phyloP scores from a whole-genome alignment of 2,113 vertebrate genomes.

The Formicarius rufipectus region DNA sequence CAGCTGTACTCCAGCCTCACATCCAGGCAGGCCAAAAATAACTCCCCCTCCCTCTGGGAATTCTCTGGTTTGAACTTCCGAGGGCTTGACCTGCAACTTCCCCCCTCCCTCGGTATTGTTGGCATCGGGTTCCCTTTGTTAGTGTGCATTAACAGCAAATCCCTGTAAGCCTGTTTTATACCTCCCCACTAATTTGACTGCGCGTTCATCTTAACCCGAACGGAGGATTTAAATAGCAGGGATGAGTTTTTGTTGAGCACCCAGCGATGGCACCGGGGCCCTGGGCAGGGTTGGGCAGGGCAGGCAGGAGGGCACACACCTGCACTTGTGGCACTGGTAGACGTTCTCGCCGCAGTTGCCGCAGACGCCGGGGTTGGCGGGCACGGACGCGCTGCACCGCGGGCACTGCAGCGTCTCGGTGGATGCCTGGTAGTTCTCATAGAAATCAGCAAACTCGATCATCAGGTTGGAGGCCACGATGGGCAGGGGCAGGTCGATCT shows the following conservation, averaged over 20 bases:
- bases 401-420: slow-evolving; percentile 97
- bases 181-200: slow-evolving; percentile 48
- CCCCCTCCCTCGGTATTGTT: background rate
- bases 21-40: background rate
- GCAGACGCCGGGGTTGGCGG: slow-evolving; percentile 95
- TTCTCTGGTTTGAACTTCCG: background rate
- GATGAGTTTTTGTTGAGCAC: background rate
- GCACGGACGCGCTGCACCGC: slow-evolving; percentile 95
- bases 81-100: background rate
- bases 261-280: background rate
- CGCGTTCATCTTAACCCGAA: background rate
- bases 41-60: background rate
- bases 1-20: background rate
- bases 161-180: slow-evolving; percentile 68
- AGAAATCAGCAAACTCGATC: slow-evolving; percentile 98
- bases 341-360: slow-evolving; percentile 88
- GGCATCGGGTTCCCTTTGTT: background rate
- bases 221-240: background rate
- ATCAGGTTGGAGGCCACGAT: slow-evolving; percentile 98
- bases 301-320: slow-evolving; percentile 64
- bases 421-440: slow-evolving; percentile 98
- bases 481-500: slow-evolving; percentile 94
- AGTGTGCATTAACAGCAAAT: slow-evolving; percentile 34
- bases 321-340: slow-evolving; percentile 37
- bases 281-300: background rate